Evolutionary conservation across 1,140 invertebrate species (phyloP), one percentile per base, ranked within the genome.

Genomic region (Caenorhabditis latens): DNA sequence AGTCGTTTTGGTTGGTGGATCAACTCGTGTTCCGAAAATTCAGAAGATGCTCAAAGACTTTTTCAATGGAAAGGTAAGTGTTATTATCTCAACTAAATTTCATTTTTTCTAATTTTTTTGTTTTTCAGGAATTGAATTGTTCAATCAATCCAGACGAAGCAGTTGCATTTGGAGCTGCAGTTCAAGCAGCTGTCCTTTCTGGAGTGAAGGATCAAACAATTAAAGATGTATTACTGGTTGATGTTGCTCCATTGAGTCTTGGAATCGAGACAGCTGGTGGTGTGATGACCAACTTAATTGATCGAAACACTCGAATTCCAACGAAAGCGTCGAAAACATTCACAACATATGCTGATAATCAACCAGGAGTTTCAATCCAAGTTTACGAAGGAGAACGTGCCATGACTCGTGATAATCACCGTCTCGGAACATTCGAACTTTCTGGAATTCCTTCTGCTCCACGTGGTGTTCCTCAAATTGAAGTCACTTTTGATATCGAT

Each of bases 261-360:
- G 97, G 97, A 95, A 98, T 98, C 91, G 97, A 98, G 93, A 98
- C 97, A n/a, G 97, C 96, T 89, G 97, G 97, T 83, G 97, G 97
- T 92, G 96, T 95, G 0, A 95, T 95, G 95, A 95, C 95, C 0
- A 94, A 94, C 32, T 93, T 95, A 40, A 94, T 95, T 50, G 93
- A 94, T 86, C 91, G 95, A 14, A 95, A 95, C 93, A 94, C 95
- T 0, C 94, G 94, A 24, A 95, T 95, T 88, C 95, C 95, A 0
- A 95, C 94, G 65, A 95, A 95, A 88, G 94, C 95, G 86, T 94
- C 94, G 89, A 94, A 95, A 89, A 94, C 94, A 0, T 95, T 95
- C 90, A 95, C 95, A 0, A 95, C 95, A 0, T 95, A 95, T 87
- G 94, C 94, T 0, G 95, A 95, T 89, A 95, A 95, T 90, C 95